Evolutionary conservation across 2,888 invertebrate genomes (phyloP), one percentile per base, ranked within the genome.

Genomic region (Drosophila borborema): DNA sequence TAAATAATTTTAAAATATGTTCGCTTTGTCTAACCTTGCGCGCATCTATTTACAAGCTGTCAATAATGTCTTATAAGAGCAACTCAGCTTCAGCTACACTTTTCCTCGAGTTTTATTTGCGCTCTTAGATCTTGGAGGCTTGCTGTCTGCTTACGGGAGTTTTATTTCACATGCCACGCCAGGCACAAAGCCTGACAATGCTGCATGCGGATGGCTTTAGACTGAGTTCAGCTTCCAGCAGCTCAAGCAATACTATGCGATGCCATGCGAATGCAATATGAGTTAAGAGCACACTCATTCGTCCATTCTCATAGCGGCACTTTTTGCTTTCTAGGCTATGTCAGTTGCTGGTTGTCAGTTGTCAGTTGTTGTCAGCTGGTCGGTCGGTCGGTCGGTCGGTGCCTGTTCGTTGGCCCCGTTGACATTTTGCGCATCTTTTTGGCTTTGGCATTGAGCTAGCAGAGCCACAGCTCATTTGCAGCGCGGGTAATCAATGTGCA

Each of bases 111-210:
- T 69, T 70, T 54, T 56, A 36, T 67, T 72, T 68, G 69, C 73
- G 73, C 77, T 75, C 51, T 69, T 60, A 60, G 77, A 70, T 77
- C 72, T 83, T 73, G 77, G 81, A 77, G 71, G 77, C 84, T 68
- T 55, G 73, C 86, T 85, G 82, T 85, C 85, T 85, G 87, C 82
- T 85, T 85, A 85, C 85, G 86, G 85, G 76, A 82, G 81, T 85
- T 85, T 87, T 85, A 87, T 85, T 87, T 82, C 88, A 82, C 82
- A 75, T 85, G 85, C 82, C 82, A 87, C 76, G 82, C 74, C 82
- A 68, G 72, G 81, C 87, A 87, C 76, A 87, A 82, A 83, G 86
- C 72, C 82, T 84, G 86, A 84, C 84, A 80, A 86, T 80, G 84
- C 81, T 54, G 62, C 68, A 77, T 74, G 73, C 59, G 78, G 80